Percentiles rank a stretch among this genome's conserved stretches.
Conservation (phyloP, 2,797 vertebrate genomes). For the Enteromius treurensis region DNA sequence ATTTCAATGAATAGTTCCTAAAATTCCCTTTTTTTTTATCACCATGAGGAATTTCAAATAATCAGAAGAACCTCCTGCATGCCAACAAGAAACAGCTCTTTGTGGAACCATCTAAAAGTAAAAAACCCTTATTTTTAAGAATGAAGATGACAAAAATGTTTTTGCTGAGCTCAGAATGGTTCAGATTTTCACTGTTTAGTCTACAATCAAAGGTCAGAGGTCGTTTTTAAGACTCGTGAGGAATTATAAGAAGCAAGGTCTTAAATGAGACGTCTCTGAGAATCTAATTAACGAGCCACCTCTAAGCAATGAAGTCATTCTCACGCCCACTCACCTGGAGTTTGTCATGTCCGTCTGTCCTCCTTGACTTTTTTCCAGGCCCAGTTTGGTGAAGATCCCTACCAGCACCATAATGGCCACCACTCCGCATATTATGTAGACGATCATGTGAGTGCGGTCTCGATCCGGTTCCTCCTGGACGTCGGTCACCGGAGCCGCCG, state of each 20-base stretch:
- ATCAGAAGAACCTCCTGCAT: background rate
- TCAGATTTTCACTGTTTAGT: background rate
- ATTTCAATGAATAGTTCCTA: background rate
- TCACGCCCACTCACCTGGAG: conserved; percentile 84
- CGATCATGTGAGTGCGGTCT: conserved; percentile 95
- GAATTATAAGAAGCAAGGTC: conserved; percentile 18
- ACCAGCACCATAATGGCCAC: conserved; percentile 94
- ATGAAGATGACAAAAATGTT: background rate
- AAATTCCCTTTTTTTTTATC: background rate
- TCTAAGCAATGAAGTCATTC: background rate
- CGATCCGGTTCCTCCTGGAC: conserved; percentile 83
- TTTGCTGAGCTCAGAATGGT: background rate
- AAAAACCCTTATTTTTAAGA: background rate
- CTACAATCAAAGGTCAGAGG: background rate
- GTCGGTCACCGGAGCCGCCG: conserved; percentile 84
- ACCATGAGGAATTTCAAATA: background rate
- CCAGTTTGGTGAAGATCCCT: conserved; percentile 94
- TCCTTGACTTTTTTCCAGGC: conserved; percentile 90
- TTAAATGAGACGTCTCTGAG: background rate
- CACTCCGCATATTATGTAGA: conserved; percentile 96
- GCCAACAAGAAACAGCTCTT: background rate
- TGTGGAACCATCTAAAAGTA: background rate
- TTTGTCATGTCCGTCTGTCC: conserved; percentile 89
- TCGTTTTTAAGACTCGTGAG: background rate
- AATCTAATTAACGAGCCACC: background rate